phyloP scores from a whole-genome alignment of 2,888 invertebrate species.

The Pandemis corylana region DNA sequence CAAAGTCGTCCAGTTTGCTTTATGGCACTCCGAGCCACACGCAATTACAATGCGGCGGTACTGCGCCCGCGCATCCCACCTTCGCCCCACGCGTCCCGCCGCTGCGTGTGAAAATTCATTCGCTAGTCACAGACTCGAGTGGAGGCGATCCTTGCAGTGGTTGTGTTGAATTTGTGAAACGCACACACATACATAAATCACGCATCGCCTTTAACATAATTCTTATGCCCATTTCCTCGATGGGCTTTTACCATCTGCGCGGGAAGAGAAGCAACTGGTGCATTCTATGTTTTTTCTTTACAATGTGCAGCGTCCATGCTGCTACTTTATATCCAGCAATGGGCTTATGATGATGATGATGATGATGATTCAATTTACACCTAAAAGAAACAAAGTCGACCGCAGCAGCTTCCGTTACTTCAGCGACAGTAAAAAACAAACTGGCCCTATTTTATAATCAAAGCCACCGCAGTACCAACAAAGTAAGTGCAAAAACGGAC shows the following conservation, averaged over 20 bases:
- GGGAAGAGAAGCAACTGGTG: too few relatives aligned
- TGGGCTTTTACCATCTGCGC: too few relatives aligned
- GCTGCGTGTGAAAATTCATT: constrained; percentile 57
- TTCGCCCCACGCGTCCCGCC: constrained; percentile 4
- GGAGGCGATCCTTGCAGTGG: constrained; percentile 4
- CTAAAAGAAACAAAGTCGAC: too few relatives aligned
- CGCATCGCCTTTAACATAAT: too few relatives aligned
- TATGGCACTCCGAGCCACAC: constrained; percentile 57
- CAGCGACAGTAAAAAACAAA: constrained; percentile 1
- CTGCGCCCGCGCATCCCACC: constrained; percentile 34
- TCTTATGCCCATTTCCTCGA: too few relatives aligned
- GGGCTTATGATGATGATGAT: too few relatives aligned
- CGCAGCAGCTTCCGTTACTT: neutral
- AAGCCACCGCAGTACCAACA: constrained; percentile 13
- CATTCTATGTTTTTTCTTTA: too few relatives aligned
- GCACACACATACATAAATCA: too few relatives aligned
- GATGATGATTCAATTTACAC: too few relatives aligned
- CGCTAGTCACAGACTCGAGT: neutral
- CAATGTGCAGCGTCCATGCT: too few relatives aligned
- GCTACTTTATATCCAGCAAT: too few relatives aligned
- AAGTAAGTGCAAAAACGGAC: constrained; percentile 17
- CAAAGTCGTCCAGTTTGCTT: constrained; percentile 58
- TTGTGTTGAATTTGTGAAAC: too few relatives aligned
- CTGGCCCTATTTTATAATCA: constrained; percentile 16
- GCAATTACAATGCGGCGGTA: constrained; percentile 62